Base-by-base conservation (phyloP, 2,113 vertebrate genomes). In the Protobothrops flavoviridis region DNA sequence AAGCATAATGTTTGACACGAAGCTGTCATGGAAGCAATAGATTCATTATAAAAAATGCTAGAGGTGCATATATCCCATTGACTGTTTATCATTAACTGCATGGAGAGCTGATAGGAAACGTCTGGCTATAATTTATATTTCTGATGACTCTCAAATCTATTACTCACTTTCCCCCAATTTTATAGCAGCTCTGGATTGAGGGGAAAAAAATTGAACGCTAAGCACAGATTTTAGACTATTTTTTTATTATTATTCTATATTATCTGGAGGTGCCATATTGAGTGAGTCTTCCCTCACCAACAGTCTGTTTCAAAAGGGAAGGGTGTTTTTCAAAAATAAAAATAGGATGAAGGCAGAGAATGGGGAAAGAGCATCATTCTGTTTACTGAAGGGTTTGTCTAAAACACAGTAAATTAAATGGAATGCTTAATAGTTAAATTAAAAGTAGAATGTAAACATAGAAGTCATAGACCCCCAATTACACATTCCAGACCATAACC, bases 51-150 rank as follows among this genome's bases (percentile, higher is more conserved):
- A 97, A 97, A 97, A 97, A 97, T 96, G 96, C 96, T 97, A 96
- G 96, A 96, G 96, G 97, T 97, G 97, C 97, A 97, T 97, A 97
- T 96, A 97, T 97, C 96, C 97, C 97, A 96, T 96, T 97, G 97
- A 97, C 97, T 98, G 97, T 97, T 98, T 98, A 98, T 98, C 97
- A 98, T 98, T 98, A 98, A 97, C 96, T 95, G 95, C 95, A 96
- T 89, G 74, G 96, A 96, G 95, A 97, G 96, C 95, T 97, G 97
- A 98, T 98, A 97, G 96, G 96, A 98, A 97, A 95, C 97, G 97
- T 97, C 97, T 97, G 94, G 94, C 95, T 97, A 97, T 98, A 98
- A 98, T 98, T 98, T 97, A 98, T 98, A 97, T 97, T 97, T 98
- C 95, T 96, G 95, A 96, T 95, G 96, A 96, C 96, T 98, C 97